Evolutionary conservation across 2,888 invertebrate species (phyloP).

Genomic region (Nebria brevicollis): DNA sequence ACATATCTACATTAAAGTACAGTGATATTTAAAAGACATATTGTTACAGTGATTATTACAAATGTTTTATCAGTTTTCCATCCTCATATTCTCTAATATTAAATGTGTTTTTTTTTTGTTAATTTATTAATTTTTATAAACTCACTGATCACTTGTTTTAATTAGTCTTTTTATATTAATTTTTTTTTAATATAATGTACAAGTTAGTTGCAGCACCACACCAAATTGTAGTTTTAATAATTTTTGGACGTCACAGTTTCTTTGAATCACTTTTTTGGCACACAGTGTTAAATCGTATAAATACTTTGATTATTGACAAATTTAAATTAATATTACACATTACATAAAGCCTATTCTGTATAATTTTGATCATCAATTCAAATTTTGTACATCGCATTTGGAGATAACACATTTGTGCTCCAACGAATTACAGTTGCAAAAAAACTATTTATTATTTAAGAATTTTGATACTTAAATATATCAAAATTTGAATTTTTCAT

Average conservation of each 20-base stretch:
- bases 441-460: too few species aligned
- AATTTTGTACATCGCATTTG: background rate
- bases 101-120: slow-evolving; percentile 27
- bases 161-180: slow-evolving; percentile 26
- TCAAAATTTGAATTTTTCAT: background rate
- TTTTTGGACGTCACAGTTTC: slow-evolving; percentile 52
- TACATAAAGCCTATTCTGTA: background rate
- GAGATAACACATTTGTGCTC: background rate
- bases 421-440: too few species aligned
- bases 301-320: slow-evolving; percentile 3
- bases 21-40: slow-evolving; percentile 47
- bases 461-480: background rate
- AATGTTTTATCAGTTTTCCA: slow-evolving; percentile 28
- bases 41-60: slow-evolving; percentile 44
- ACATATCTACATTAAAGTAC: slow-evolving; percentile 47
- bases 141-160: slow-evolving; percentile 42
- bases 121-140: slow-evolving; percentile 38
- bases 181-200: slow-evolving; percentile 38
- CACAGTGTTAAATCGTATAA: slow-evolving; percentile 42
- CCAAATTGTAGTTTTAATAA: slow-evolving; percentile 54
- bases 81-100: slow-evolving; percentile 39
- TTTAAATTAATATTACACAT: background rate
- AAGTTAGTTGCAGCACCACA: slow-evolving; percentile 60
- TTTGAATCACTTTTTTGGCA: slow-evolving; percentile 44
- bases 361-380: background rate